Percentiles rank a stretch among this genome's conserved stretches.
Conservation (phyloP, 2,113 vertebrate species). For the Clarias gariepinus region DNA sequence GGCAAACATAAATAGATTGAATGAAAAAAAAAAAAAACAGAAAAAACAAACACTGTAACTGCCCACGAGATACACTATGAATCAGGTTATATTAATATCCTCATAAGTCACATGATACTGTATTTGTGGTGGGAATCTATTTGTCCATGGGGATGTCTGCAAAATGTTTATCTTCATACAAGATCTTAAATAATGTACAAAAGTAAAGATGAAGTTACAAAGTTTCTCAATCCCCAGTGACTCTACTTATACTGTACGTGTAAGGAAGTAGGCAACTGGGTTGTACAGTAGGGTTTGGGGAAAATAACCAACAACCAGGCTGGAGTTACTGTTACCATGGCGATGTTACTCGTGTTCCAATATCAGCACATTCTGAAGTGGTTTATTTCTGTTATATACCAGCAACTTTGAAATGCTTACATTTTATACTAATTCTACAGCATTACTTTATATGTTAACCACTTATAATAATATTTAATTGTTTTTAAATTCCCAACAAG, state of each 20-base stretch:
- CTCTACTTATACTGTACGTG: neutral
- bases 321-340: neutral
- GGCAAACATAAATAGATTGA: conserved; percentile 71
- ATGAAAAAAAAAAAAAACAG: conserved; percentile 61
- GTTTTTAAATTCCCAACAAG: too few species aligned
- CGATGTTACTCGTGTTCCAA: neutral
- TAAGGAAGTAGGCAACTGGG: neutral
- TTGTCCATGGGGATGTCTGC: conserved; percentile 74
- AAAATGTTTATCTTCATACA: conserved; percentile 72
- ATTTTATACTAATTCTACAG: neutral
- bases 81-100: conserved; percentile 72
- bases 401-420: neutral
- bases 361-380: neutral
- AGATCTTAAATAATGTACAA: conserved; percentile 65
- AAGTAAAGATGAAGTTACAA: conserved; percentile 66
- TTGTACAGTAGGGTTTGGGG: neutral
- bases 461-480: neutral
- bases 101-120: conserved; percentile 53
- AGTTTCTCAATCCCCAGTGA: conserved; percentile 46
- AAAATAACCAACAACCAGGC: neutral
- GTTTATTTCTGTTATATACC: neutral
- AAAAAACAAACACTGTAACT: conserved; percentile 32
- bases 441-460: neutral
- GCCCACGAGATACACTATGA: conserved; percentile 68
- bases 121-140: conserved; percentile 64